Evolutionary conservation across 2,113 vertebrate genomes (phyloP).

Genomic region (Hydropotes inermis): DNA sequence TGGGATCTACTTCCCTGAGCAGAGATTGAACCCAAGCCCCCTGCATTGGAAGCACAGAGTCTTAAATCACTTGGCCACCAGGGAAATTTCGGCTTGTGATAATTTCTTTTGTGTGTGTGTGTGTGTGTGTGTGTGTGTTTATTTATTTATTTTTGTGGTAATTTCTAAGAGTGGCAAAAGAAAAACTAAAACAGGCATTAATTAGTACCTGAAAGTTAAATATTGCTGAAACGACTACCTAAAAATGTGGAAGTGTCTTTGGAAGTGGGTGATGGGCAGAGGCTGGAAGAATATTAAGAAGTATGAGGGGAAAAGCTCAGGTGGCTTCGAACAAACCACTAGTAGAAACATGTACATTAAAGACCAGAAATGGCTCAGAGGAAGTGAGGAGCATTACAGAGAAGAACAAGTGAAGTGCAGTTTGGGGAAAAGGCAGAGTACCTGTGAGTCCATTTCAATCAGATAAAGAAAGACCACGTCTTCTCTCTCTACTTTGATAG

Average conservation of each 20-base stretch:
- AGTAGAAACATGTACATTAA: not conserved
- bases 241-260: not conserved
- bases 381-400: not conserved
- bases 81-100: not conserved
- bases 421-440: slow-evolving; percentile 60
- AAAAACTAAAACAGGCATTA: not conserved
- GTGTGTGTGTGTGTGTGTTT: not conserved
- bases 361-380: not conserved
- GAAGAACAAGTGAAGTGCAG: not conserved
- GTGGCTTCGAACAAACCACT: not conserved
- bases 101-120: too few species aligned
- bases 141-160: not conserved
- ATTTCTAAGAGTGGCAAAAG: not conserved
- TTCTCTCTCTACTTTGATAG: slow-evolving; percentile 97
- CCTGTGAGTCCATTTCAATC: slow-evolving; percentile 98
- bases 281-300: not conserved
- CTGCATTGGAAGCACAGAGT: not conserved
- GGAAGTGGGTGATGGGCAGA: not conserved
- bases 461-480: slow-evolving; percentile 98
- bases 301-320: not conserved
- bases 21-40: not conserved
- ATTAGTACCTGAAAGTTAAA: not conserved
- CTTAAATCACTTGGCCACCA: not conserved
- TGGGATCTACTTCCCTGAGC: not conserved
- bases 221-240: not conserved